These are phyloP conservation scores for Caenorhabditis sp. DNA, from an alignment of 2,888 invertebrate species.

Conservation along the genomic window DNA sequence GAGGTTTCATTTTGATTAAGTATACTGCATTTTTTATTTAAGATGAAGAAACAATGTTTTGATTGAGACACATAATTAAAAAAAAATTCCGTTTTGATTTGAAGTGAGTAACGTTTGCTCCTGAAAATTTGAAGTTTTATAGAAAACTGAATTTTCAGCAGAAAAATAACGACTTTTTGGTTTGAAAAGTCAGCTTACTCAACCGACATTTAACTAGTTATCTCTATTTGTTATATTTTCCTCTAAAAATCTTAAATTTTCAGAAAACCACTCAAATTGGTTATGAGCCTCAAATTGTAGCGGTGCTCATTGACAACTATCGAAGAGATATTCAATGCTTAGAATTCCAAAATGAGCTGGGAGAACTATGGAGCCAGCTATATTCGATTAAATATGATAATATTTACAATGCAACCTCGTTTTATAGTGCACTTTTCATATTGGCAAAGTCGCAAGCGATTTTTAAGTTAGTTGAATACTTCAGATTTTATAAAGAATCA, in stretches of 20 bases:
- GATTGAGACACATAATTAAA: too few species aligned
- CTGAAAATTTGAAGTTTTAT: too few species aligned
- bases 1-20: too few species aligned
- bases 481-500: background rate
- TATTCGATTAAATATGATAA: slow-evolving; percentile 23
- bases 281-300: slow-evolving; percentile 28
- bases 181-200: too few species aligned
- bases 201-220: too few species aligned
- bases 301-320: slow-evolving; percentile 18
- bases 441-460: slow-evolving; percentile 31
- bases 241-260: slow-evolving; percentile 5
- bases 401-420: slow-evolving; percentile 20
- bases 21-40: too few species aligned
- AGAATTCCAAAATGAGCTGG: slow-evolving; percentile 27
- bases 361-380: slow-evolving; percentile 20
- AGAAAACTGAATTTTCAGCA: too few species aligned
- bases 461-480: background rate
- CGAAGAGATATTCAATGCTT: background rate
- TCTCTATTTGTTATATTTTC: too few species aligned
- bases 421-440: slow-evolving; percentile 21
- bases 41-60: too few species aligned
- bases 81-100: too few species aligned
- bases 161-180: too few species aligned
- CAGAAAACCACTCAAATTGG: slow-evolving; percentile 1
- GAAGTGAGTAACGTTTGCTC: too few species aligned